phyloP scores from a whole-genome alignment of 2,113 vertebrate species.

The Triplophysa rosa region DNA sequence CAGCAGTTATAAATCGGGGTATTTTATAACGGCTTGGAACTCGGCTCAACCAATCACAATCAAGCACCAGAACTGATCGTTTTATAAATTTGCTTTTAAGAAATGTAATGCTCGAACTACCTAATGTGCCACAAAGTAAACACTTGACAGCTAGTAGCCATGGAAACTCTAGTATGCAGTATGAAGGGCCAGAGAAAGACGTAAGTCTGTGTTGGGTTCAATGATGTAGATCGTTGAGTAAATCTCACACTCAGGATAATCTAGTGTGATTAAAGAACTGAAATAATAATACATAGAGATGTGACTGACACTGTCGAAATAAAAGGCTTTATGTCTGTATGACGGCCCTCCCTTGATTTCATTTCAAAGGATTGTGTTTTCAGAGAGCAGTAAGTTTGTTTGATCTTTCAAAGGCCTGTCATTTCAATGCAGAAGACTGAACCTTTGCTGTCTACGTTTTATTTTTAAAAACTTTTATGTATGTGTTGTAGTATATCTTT shows the following conservation, averaged over 20 bases:
- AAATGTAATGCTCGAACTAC: not conserved
- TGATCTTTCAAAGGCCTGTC: not conserved
- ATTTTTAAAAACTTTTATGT: constrained; percentile 2
- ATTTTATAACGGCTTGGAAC: too few species aligned
- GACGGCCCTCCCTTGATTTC: not conserved
- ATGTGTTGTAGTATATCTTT: not conserved
- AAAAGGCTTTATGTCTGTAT: constrained; percentile 40
- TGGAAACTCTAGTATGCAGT: not conserved
- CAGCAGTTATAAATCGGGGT: too few species aligned
- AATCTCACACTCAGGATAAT: constrained; percentile 67
- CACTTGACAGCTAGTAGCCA: not conserved
- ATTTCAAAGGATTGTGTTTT: not conserved
- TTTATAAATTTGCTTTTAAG: not conserved
- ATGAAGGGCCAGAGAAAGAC: not conserved
- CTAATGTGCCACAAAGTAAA: constrained; percentile 1
- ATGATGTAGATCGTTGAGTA: constrained; percentile 56
- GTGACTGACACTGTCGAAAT: constrained; percentile 61
- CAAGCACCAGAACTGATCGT: too few species aligned
- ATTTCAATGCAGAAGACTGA: not conserved
- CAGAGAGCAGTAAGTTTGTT: not conserved
- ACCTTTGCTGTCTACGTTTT: not conserved
- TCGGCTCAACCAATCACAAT: too few species aligned
- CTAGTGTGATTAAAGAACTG: constrained; percentile 46
- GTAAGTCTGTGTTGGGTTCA: constrained; percentile 68
- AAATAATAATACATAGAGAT: constrained; percentile 57